phyloP scores from a whole-genome alignment of 2,888 invertebrate genomes.

The Microchrysa polita region DNA sequence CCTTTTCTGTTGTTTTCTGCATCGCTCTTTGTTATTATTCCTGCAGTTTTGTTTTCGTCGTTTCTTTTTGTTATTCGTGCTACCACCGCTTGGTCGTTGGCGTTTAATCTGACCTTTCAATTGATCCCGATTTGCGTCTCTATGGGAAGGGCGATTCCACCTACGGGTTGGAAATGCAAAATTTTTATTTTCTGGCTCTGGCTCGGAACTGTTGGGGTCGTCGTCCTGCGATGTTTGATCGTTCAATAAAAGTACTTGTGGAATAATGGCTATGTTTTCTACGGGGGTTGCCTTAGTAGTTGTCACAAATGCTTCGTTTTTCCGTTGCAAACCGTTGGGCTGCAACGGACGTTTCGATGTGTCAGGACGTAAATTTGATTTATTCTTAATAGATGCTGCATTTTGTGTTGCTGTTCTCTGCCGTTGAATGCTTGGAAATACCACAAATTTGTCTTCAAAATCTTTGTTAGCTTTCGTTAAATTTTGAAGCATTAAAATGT shows the following conservation, averaged over 20 bases:
- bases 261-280: conserved; percentile 59
- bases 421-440: conserved; percentile 62
- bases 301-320: background rate
- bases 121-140: conserved; percentile 51
- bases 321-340: background rate
- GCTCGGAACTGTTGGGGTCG: conserved; percentile 23
- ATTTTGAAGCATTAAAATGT: conserved; percentile 63
- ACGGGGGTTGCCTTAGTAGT: background rate
- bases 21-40: conserved; percentile 60
- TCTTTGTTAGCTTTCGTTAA: conserved; percentile 63
- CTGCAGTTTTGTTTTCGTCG: conserved; percentile 59
- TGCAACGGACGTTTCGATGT: conserved; percentile 40
- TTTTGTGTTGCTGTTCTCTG: conserved; percentile 53
- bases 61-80: conserved; percentile 50
- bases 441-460: conserved; percentile 64
- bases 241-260: conserved; percentile 61
- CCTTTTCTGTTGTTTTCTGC: conserved; percentile 59
- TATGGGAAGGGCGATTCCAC: conserved; percentile 50
- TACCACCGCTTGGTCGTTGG: conserved; percentile 53
- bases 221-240: conserved; percentile 57
- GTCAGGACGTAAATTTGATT: conserved; percentile 55
- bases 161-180: conserved; percentile 48
- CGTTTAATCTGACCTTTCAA: conserved; percentile 46
- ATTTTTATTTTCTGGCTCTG: conserved; percentile 48
- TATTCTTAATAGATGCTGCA: conserved; percentile 47